Evolutionary conservation across 2,113 vertebrate species (phyloP), one percentile per base, ranked within the genome.

Genomic region (Caranx melampygus): DNA sequence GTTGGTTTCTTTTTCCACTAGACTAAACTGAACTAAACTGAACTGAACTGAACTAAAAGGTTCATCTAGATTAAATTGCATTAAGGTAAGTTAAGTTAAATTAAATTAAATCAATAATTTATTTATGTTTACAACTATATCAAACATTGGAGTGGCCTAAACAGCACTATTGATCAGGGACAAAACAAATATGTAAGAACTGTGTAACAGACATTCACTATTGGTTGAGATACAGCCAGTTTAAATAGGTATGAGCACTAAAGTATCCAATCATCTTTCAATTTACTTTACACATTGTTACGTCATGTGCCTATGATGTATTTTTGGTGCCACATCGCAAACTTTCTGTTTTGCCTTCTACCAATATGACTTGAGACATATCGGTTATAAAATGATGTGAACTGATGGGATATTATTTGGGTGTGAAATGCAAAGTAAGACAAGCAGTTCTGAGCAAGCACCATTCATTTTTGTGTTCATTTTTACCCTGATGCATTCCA

Each of bases 401-500:
- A 63, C 13, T 60, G 26, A n/a, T n/a, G n/a, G n/a, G 45, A 37
- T 35, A 44, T 61, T 1, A 14, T 59, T 68, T 71, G 45, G 72
- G 35, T 74, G 51, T 31, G 26, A 85, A 80, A 85, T 37, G 73
- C 47, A 31, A 11, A 49, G 55, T 51, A 44, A 44, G 40, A 65
- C 34, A 54, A 55, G 33, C 44, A 0, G 55, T 35, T 40, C 59
- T 14, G 16, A 49, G 75, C 44, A 26, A n/a, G 60, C 49, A 31
- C 68, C 70, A 72, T 67, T 82, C 67, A 68, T 57, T 80, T 84
- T 44, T 77, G 51, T 62, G 70, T 89, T 89, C 49, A 68, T 79
- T 84, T 90, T 82, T 77, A 87, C 69, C 71, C 82, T 3, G 12
- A 86, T 16, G 76, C 86, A 89, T 91, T 87, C 84, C 79, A 75